Percentiles rank a stretch among this genome's conserved stretches.
Conservation (phyloP, 2,797 vertebrate species). For the Intellagama lesueurii region DNA sequence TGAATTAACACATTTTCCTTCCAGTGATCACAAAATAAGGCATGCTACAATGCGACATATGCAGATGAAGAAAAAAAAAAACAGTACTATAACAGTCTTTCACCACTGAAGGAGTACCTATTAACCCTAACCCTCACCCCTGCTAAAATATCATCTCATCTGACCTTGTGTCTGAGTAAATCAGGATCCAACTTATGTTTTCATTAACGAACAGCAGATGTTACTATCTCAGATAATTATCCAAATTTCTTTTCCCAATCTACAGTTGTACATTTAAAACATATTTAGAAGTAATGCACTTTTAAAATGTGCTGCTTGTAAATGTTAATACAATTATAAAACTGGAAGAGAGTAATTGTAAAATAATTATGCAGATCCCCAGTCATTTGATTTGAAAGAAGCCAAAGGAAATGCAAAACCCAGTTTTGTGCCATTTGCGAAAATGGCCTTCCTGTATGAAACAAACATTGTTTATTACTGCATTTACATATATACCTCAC, state of each 20-base stretch:
- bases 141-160: too few relatives aligned
- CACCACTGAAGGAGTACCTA: too few relatives aligned
- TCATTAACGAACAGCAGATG: constrained; percentile 10
- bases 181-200: not conserved
- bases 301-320: not conserved
- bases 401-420: constrained; percentile 3
- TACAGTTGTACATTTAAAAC: constrained; percentile 1
- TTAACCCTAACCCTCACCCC: too few relatives aligned
- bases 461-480: too few relatives aligned
- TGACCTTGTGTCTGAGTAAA: not conserved
- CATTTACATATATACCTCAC: too few relatives aligned
- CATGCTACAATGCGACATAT: too few relatives aligned
- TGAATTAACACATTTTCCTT: too few relatives aligned
- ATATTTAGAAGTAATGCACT: not conserved
- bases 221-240: constrained; percentile 12
- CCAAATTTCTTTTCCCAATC: not conserved
- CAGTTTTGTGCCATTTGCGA: constrained; percentile 13
- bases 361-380: not conserved
- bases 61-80: too few relatives aligned
- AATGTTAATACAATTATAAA: constrained; percentile 13
- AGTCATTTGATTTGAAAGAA: not conserved
- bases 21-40: too few relatives aligned
- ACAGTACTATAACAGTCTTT: too few relatives aligned
- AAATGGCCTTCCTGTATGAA: not conserved
- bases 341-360: constrained; percentile 3